These are phyloP conservation scores for Pogonocichla stellata DNA, from an alignment of 2,113 vertebrate species.

Conservation along the genomic window DNA sequence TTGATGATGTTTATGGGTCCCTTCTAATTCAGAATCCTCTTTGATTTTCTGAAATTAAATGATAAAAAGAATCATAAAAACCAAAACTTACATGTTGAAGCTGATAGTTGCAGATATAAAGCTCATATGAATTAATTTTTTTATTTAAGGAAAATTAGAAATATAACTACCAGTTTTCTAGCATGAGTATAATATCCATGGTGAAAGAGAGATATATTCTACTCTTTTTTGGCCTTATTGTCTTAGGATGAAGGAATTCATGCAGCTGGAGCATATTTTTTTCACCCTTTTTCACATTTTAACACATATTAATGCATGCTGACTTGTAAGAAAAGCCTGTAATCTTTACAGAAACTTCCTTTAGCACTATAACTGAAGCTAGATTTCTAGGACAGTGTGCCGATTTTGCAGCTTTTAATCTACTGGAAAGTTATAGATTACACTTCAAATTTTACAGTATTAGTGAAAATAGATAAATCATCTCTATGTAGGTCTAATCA, in stretches of 20 bases:
- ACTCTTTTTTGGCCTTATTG: background rate
- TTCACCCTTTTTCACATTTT: background rate
- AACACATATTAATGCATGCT: background rate
- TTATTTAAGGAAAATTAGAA: background rate
- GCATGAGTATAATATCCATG: accelerated
- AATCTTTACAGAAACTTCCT: background rate
- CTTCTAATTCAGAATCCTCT: background rate
- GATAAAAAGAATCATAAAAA: background rate
- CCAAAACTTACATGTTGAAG: background rate
- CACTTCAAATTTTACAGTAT: background rate
- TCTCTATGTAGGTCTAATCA: background rate
- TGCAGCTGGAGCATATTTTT: background rate
- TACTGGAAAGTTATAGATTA: background rate
- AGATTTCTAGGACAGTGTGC: background rate
- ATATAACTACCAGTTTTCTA: background rate
- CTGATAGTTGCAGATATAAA: background rate
- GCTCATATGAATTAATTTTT: background rate
- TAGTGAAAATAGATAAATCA: background rate
- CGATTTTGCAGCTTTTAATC: background rate
- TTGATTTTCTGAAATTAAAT: background rate
- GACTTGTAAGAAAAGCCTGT: background rate
- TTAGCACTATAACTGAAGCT: background rate
- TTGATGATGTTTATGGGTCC: accelerated
- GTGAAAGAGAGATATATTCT: background rate
- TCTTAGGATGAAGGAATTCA: background rate